Base-by-base conservation (phyloP, 2,113 vertebrate species). In the Brachypodius melanocephalos region DNA sequence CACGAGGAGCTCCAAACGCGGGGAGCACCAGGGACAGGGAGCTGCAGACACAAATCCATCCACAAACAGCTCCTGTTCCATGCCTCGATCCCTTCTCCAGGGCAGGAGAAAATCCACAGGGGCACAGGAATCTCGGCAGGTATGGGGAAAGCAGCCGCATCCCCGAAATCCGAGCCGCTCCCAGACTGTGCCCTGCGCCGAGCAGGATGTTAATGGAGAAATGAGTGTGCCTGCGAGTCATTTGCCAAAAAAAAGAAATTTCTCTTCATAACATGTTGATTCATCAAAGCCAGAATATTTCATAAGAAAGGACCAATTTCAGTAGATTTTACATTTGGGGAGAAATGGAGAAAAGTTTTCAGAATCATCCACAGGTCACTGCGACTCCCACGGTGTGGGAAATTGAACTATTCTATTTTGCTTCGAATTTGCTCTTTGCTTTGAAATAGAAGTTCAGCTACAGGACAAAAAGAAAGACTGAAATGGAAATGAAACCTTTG, bases 401-500 rank as follows among this genome's bases (percentile, higher is more conserved):
- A 91, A 83, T 69, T 26, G 48, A 95, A 71, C 78, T 72, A 17
- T 77, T 88, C 11, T 59, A 21, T 85, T 94, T 77, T 58, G 38
- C 84, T 82, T 94, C 69, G 2, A 43, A 94, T 92, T 94, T 85
- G 34, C 73, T 87, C 85, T 77, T 57, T 48, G 54, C 91, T 96
- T 95, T 92, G 90, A 95, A 92, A 95, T 61, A 14, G 19, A 80
- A 83, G 88, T 93, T 95, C 94, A 93, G 85, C 85, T 62, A 85
- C 82, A 79, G 79, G 71, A 92, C 82, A 20, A 57, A 94, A 91
- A 79, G 32, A 32, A 73, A 94, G 90, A 95, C 85, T 96, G 88
- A 94, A 93, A 93, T 94, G 78, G 87, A 95, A 95, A 94, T 93
- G 67, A 94, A 96, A 93, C 87, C 77, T 79, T 85, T 85, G 74